Conservation (phyloP, 1,140 invertebrate genomes). For the Euura saliciscinereae region DNA sequence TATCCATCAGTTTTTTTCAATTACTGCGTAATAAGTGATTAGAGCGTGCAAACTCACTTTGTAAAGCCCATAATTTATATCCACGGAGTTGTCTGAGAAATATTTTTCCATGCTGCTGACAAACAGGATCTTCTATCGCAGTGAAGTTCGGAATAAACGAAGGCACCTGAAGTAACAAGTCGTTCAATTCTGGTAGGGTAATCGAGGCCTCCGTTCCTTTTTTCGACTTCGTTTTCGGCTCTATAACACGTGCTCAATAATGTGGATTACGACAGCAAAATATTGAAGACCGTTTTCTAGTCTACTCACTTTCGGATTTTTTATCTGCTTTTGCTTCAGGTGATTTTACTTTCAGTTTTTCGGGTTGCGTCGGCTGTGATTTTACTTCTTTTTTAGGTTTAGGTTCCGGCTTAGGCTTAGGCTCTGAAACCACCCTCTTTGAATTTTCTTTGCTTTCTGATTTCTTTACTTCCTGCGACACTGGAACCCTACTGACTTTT, state of each 20-base stretch:
- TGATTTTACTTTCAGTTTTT: not conserved
- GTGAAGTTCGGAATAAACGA: constrained; percentile 72
- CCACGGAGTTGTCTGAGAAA: constrained; percentile 69
- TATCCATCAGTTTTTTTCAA: too few species aligned
- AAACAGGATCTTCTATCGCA: constrained; percentile 65
- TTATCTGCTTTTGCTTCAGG: not conserved
- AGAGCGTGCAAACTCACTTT: constrained; percentile 62
- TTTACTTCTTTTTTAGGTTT: not conserved
- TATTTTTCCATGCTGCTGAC: constrained; percentile 71
- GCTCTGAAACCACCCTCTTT: constrained; percentile 17
- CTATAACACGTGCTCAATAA: constrained; percentile 36
- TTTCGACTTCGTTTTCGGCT: constrained; percentile 34
- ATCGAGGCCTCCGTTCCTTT: constrained; percentile 36
- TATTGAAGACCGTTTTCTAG: constrained; percentile 13
- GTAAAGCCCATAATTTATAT: constrained; percentile 71
- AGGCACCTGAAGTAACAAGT: constrained; percentile 62
- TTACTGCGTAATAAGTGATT: too few species aligned
- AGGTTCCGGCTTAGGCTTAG: constrained; percentile 20
- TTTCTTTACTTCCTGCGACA: not conserved
- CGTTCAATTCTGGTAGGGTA: constrained; percentile 50
- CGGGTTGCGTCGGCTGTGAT: not conserved
- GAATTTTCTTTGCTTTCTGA: constrained; percentile 7
- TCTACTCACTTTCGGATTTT: constrained; percentile 20
- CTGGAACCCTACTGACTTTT: not conserved
- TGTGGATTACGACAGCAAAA: constrained; percentile 10